phyloP scores from a whole-genome alignment of 2,113 vertebrate genomes.

The Ammodytes marinus region DNA sequence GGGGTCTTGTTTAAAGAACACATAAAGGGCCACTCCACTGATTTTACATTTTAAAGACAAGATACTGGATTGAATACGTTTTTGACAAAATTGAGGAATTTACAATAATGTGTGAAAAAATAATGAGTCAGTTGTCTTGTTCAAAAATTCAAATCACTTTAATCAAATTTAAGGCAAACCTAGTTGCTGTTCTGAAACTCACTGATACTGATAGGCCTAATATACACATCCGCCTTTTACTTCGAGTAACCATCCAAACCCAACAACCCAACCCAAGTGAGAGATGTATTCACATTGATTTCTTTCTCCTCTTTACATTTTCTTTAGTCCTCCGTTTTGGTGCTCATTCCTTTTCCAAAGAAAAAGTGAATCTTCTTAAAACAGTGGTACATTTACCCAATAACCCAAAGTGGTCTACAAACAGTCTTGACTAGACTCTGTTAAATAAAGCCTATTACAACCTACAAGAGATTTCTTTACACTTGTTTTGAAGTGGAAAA shows the following conservation, averaged over 20 bases:
- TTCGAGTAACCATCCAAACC: conserved; percentile 18
- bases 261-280: conserved; percentile 25
- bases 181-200: conserved; percentile 66
- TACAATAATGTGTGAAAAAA: not conserved
- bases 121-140: conserved; percentile 23
- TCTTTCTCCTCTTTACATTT: conserved; percentile 11
- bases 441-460: conserved; percentile 81
- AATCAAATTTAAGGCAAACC: conserved; percentile 68
- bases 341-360: conserved; percentile 30
- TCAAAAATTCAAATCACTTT: conserved; percentile 73
- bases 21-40: not conserved
- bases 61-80: not conserved
- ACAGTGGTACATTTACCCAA: conserved; percentile 70
- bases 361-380: conserved; percentile 39
- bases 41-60: not conserved
- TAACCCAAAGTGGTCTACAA: conserved; percentile 72
- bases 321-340: conserved; percentile 19
- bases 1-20: not conserved
- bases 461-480: conserved; percentile 70
- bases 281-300: conserved; percentile 57
- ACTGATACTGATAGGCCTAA: conserved; percentile 43
- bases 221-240: conserved; percentile 38
- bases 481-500: conserved; percentile 51
- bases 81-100: not conserved
- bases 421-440: conserved; percentile 67